Percentiles rank a stretch among this genome's conserved stretches.
Evolutionary conservation across 2,113 vertebrate species (phyloP).

Genomic region (Okapia johnstoni): DNA sequence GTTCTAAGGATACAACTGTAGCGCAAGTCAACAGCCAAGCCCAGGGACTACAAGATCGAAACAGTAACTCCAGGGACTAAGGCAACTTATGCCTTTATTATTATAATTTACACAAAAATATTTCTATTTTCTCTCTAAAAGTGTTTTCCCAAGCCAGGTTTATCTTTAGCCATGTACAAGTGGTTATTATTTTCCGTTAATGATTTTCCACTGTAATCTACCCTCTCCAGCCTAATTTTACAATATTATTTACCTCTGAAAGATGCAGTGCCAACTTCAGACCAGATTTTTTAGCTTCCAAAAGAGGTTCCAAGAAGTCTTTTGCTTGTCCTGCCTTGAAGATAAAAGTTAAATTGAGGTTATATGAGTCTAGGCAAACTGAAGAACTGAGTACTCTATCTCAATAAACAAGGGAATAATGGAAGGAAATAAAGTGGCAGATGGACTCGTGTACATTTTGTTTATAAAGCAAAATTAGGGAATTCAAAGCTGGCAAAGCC

Average conservation of each 20-base stretch:
- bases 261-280: constrained; percentile 94
- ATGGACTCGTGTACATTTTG: neutral
- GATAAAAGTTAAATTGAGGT: constrained; percentile 42
- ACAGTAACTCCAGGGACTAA: neutral
- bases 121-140: neutral
- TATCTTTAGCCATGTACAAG: constrained; percentile 51
- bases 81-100: constrained; percentile 13
- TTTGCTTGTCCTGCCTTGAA: constrained; percentile 89
- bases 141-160: neutral
- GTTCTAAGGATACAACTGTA: neutral
- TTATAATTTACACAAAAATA: constrained; percentile 38
- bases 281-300: constrained; percentile 89
- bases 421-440: neutral
- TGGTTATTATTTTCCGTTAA: neutral
- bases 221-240: constrained; percentile 20
- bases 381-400: neutral
- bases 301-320: constrained; percentile 89
- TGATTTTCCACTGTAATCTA: neutral
- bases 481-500: neutral
- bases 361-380: neutral
- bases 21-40: neutral
- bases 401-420: constrained; percentile 5
- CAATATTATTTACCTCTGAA: constrained; percentile 87
- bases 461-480: neutral
- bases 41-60: constrained; percentile 2